Evolutionary conservation across 2,888 invertebrate species (phyloP), one percentile per base, ranked within the genome.

Genomic region (Geotrupes spiniger): DNA sequence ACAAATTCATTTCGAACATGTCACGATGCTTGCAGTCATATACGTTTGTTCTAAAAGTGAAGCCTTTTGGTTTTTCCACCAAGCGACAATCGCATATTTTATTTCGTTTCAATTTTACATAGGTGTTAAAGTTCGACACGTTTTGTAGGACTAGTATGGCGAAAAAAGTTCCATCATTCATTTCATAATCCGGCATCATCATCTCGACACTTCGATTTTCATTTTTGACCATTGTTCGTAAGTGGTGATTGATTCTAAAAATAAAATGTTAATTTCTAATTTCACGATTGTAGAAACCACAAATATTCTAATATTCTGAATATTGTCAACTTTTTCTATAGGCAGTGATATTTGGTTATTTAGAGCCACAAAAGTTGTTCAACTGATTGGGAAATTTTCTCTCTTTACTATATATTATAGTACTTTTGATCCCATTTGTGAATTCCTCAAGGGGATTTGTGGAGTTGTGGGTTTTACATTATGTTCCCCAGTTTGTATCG

Each of bases 21-120:
- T 64, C 55, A 49, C 68, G 61, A 46, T 76, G 74, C 2, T 63
- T 61, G 58, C 74, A 75, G 28, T 70, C 59, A 47, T 62, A 68
- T 2, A 54, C 52, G 44, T 59, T 61, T 41, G 60, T 58, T 28
- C 68, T 60, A 10, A 62, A 56, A 16, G 69, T 66, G 10, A 67
- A 44, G 26, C 64, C 59, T 29, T 53, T 56, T 0, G 52, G 49
- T 36, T 58, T 58, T 36, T 59, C 58, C 12, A 62, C 56, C 29
- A 61, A 52, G 40, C 54, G 21, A 51, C 74, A 74, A 2, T 66
- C 59, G 51, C 74, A 74, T 21, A 67, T 43, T 57, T 71, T 62
- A 26, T 62, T 61, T 40, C 69, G 60, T 52, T 65, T 68, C 5
- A 74, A 42, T 26, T 46, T 52, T 46, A 73, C 59, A 10, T 55